Conservation (phyloP, 2,113 vertebrate species). For the Phylloscopus trochilus region DNA sequence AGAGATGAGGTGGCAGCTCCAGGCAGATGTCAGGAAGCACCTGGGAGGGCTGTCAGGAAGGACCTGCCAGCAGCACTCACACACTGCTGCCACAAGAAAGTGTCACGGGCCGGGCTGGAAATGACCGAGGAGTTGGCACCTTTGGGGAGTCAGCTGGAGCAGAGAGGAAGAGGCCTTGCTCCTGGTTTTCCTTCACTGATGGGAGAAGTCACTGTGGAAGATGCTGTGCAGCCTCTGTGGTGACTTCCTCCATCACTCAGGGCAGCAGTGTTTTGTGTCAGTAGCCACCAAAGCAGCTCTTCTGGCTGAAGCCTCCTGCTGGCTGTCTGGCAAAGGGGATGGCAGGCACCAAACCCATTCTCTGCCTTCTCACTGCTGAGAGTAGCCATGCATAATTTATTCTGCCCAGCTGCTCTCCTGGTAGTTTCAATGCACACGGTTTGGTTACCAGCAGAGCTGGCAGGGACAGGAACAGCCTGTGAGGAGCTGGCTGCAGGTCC, state of each 20-base stretch:
- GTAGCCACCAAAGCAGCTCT: neutral
- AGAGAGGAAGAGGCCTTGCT: neutral
- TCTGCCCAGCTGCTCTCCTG: slow-evolving; percentile 37
- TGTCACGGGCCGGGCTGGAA: neutral
- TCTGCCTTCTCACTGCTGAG: slow-evolving; percentile 9
- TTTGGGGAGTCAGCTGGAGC: neutral
- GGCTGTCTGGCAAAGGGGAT: neutral
- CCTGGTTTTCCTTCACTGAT: neutral
- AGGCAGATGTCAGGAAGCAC: slow-evolving; percentile 58
- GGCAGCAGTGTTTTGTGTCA: neutral
- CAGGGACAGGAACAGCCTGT: neutral
- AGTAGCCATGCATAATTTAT: slow-evolving; percentile 70
- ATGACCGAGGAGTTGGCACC: neutral
- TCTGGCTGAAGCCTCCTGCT: neutral
- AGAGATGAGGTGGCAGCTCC: neutral
- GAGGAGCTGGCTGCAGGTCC: slow-evolving; percentile 19
- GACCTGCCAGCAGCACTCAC: neutral
- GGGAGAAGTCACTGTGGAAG: neutral
- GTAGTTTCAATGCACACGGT: slow-evolving; percentile 15
- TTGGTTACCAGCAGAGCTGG: slow-evolving; percentile 43
- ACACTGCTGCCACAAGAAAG: neutral
- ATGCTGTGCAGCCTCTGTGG: neutral
- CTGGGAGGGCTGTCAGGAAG: slow-evolving; percentile 3
- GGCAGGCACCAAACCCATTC: neutral
- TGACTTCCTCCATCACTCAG: neutral